A percentile compares a stretch with the other conserved stretches of the same genome.
phyloP scores from a whole-genome alignment of 2,797 vertebrate species.

The Gallinago nigripennis region DNA sequence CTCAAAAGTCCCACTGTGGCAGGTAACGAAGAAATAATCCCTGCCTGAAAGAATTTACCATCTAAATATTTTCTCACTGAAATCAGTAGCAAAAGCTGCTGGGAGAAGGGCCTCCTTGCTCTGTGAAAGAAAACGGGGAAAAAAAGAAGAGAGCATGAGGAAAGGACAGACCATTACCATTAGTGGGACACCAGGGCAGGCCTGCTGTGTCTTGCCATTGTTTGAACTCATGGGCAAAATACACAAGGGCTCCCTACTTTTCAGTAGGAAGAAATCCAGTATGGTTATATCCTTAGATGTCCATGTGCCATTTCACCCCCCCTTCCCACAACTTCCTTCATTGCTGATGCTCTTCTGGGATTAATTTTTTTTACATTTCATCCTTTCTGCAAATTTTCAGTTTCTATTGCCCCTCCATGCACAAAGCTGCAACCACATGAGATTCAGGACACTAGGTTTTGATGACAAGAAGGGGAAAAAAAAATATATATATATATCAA shows the following conservation, averaged over 20 bases:
- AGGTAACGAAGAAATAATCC: neutral
- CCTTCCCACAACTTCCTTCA: neutral
- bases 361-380: neutral
- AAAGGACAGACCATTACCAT: neutral
- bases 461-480: neutral
- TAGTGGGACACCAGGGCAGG: neutral
- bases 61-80: neutral
- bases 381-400: neutral
- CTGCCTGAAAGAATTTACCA: neutral
- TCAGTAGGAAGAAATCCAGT: no score
- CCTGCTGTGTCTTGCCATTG: neutral
- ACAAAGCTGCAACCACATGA: neutral
- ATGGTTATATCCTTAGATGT: neutral
- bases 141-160: neutral
- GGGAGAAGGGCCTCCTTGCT: neutral
- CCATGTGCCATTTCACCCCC: neutral
- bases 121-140: neutral
- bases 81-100: neutral
- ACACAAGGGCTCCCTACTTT: neutral
- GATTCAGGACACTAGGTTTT: neutral
- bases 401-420: neutral
- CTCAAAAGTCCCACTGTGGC: neutral
- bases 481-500: neutral
- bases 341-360: neutral
- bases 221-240: neutral